Evolutionary conservation across 2,888 invertebrate species (phyloP).

Genomic region (Stegophylla sp.): DNA sequence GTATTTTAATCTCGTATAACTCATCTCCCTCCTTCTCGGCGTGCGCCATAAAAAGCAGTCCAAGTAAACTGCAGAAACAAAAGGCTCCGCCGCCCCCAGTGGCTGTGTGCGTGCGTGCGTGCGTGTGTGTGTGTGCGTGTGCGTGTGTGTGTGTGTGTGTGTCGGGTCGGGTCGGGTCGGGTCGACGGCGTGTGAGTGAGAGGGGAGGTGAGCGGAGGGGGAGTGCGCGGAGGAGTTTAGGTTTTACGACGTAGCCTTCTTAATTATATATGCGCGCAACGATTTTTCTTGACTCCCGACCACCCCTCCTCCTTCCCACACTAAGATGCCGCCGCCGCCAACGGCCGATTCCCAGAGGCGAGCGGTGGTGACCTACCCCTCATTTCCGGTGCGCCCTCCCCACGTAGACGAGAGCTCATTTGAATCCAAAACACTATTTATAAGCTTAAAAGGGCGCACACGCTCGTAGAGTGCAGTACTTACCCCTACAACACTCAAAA

Average conservation of each 20-base stretch:
- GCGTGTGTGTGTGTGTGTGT: background rate
- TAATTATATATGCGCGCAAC: slow-evolving; percentile 57
- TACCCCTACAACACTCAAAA: too few species aligned
- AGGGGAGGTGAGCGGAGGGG: background rate
- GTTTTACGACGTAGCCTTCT: slow-evolving; percentile 58
- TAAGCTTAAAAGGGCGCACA: slow-evolving; percentile 21
- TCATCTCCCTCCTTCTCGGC: slow-evolving; percentile 44
- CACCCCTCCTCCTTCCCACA: background rate
- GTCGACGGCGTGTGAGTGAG: background rate
- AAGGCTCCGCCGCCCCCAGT: slow-evolving; percentile 8
- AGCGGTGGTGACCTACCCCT: slow-evolving; percentile 44
- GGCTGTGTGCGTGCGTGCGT: background rate
- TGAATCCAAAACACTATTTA: slow-evolving; percentile 38
- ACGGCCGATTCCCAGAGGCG: slow-evolving; percentile 26
- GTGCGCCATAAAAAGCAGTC: slow-evolving; percentile 56
- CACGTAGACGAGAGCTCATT: slow-evolving; percentile 19
- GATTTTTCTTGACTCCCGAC: slow-evolving; percentile 52
- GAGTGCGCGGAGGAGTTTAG: slow-evolving; percentile 16
- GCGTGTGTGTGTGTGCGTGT: background rate
- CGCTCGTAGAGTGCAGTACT: background rate
- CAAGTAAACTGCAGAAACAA: slow-evolving; percentile 53
- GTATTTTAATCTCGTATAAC: slow-evolving; percentile 58
- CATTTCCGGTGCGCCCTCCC: too few species aligned
- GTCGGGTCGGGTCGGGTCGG: background rate
- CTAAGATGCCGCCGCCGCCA: background rate